Percentiles rank a stretch among this genome's conserved stretches.
These are phyloP conservation scores for Phortica magna DNA, from an alignment of 2,888 invertebrate species.

Conservation along the genomic window DNA sequence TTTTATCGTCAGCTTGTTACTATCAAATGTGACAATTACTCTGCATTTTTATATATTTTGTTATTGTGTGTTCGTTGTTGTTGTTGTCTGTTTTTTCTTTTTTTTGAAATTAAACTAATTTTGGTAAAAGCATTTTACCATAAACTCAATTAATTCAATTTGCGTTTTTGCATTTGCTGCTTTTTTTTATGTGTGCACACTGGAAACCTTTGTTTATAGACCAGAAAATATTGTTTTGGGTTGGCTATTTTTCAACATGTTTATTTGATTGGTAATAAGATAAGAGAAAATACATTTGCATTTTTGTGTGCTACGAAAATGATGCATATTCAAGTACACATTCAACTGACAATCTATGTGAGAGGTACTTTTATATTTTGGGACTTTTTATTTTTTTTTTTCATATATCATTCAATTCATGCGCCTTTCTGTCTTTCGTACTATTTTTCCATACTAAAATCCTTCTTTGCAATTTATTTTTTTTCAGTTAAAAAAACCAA, in stretches of 20 bases:
- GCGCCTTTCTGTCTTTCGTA: too few species aligned
- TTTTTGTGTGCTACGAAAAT: too few species aligned
- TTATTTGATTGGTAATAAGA: neutral
- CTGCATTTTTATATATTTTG: neutral
- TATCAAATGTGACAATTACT: constrained; percentile 64
- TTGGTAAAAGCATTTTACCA: constrained; percentile 69
- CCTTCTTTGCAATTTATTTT: too few species aligned
- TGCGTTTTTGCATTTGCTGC: constrained; percentile 60
- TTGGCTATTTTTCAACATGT: neutral
- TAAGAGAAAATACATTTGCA: neutral
- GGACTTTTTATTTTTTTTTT: too few species aligned
- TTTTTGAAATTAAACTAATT: constrained; percentile 63
- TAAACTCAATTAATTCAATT: constrained; percentile 67
- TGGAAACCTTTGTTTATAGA: neutral
- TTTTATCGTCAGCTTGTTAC: neutral
- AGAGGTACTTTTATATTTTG: too few species aligned
- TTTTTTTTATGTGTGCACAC: neutral
- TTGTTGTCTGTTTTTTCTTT: neutral
- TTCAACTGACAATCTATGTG: too few species aligned
- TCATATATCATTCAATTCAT: too few species aligned
- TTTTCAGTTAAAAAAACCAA: too few species aligned
- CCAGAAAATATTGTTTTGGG: neutral
- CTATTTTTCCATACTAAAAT: too few species aligned
- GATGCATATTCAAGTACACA: too few species aligned
- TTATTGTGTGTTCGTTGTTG: neutral